Evolutionary conservation across 2,888 invertebrate genomes (phyloP).

Genomic region (Emmelina monodactyla): DNA sequence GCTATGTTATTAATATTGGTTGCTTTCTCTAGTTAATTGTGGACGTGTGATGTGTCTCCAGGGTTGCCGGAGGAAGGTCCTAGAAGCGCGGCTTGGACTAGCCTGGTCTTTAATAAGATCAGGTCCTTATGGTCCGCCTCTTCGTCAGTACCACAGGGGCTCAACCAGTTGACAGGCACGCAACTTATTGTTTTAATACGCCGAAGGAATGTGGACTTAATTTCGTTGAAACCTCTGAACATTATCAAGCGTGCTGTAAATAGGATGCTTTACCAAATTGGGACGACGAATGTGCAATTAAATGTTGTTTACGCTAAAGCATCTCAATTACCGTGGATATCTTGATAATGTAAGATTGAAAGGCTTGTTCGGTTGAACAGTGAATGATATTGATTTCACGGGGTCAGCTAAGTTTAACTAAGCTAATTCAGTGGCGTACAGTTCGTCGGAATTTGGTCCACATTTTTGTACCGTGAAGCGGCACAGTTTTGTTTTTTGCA

Average conservation of each 20-base stretch:
- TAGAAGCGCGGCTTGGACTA: conserved; percentile 70
- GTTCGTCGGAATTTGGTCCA: conserved; percentile 35
- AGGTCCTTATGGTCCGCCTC: conserved; percentile 87
- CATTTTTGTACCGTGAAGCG: conserved; percentile 45
- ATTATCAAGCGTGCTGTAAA: too few species aligned
- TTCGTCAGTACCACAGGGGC: conserved; percentile 76
- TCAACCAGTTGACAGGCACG: conserved; percentile 81
- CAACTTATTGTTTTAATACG: conserved; percentile 29
- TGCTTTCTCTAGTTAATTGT: conserved; percentile 9
- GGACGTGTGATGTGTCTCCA: conserved; percentile 27
- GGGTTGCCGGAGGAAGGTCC: conserved; percentile 58
- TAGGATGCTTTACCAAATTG: too few species aligned
- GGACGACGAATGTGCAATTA: too few species aligned
- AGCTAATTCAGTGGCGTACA: conserved; percentile 11
- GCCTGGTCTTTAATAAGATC: conserved; percentile 86
- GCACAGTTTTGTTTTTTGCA: conserved; percentile 46
- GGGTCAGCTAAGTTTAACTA: too few species aligned
- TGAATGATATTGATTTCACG: too few species aligned
- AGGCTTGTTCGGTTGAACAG: too few species aligned
- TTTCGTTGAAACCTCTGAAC: too few species aligned
- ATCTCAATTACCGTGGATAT: too few species aligned
- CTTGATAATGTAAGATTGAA: too few species aligned
- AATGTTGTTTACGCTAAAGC: too few species aligned
- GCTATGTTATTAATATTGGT: conserved; percentile 1
- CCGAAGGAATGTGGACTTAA: conserved; percentile 38